Evolutionary conservation across 2,797 vertebrate species (phyloP).

Genomic region (Microcaecilia unicolor): DNA sequence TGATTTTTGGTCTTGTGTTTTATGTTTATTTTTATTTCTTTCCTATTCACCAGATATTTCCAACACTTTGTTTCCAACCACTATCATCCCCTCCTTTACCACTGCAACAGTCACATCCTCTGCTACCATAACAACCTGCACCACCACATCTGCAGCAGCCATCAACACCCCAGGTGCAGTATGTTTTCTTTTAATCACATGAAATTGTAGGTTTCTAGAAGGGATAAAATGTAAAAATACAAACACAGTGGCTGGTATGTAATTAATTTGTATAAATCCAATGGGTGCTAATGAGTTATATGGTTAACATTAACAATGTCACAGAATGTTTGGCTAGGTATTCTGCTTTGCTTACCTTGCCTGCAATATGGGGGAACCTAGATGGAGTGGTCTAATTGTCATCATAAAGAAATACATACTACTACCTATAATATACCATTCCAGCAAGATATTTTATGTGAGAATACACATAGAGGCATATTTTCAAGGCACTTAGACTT

Average conservation of each 20-base stretch:
- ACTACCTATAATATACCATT: too few species aligned
- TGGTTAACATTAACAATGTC: neutral
- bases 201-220: constrained; percentile 5
- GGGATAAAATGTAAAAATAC: neutral
- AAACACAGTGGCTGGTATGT: neutral
- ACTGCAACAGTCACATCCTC: constrained; percentile 85
- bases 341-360: too few species aligned
- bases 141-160: constrained; percentile 76
- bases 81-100: constrained; percentile 86
- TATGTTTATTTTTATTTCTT: constrained; percentile 58
- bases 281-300: constrained; percentile 4
- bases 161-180: constrained; percentile 86
- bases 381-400: too few species aligned
- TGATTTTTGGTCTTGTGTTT: constrained; percentile 58
- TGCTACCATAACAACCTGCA: constrained; percentile 81
- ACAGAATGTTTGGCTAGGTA: constrained; percentile 17
- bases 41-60: constrained; percentile 88
- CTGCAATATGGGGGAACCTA: too few species aligned
- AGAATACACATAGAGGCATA: too few species aligned
- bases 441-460: too few species aligned
- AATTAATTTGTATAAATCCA: neutral
- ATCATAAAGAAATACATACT: too few species aligned
- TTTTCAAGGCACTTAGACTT: too few species aligned
- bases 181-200: constrained; percentile 62
- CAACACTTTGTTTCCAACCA: constrained; percentile 88